Base-by-base conservation (phyloP, 2,797 vertebrate species). In the Thalassophryne amazonica region DNA sequence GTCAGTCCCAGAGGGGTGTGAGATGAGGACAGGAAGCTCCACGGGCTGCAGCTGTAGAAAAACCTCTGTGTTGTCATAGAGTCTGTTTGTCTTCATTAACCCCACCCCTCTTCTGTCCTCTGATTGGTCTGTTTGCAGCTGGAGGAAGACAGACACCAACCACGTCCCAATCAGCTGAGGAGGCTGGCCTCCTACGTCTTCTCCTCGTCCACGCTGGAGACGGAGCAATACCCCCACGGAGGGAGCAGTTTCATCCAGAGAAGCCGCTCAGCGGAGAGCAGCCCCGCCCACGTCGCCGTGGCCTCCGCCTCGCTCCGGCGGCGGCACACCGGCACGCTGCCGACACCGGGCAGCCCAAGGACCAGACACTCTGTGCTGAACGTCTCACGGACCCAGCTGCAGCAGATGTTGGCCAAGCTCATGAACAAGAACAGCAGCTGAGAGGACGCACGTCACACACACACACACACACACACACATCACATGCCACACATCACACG, bases 101-200 rank as follows among this genome's bases (percentile, higher is more conserved):
- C 60, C 49, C 91, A 78, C 86, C 84, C 64, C 89, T 91, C 90
- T 88, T 89, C 92, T 90, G 90, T 89, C 92, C 89, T 94, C 87
- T 95, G 92, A 92, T 96, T 97, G 93, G 92, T 95, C 90, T 95
- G 72, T 80, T 93, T 93, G 87, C 94, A 98, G 96, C 85, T 93
- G 91, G 95, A 97, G 71, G 94, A 97, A 78, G 94, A 97, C 73
- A 88, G 94, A 82, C 93, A 93, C 37, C 84, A 80, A 72, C 91
- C 92, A 56, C 92, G 97, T 81, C 93, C 97, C 90, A 99, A 95
- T 91, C 97, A 97, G 90, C 92, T 99, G 80, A 92, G 96, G 90
- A 93, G 97, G 91, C 92, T 99, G 90, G 96, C 96, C 75, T 99
- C 96, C 89, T 98, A 97, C 78, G 94, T 99, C 85, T 99, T 98